Conservation (phyloP, 2,888 invertebrate species). For the Sesia apiformis region DNA sequence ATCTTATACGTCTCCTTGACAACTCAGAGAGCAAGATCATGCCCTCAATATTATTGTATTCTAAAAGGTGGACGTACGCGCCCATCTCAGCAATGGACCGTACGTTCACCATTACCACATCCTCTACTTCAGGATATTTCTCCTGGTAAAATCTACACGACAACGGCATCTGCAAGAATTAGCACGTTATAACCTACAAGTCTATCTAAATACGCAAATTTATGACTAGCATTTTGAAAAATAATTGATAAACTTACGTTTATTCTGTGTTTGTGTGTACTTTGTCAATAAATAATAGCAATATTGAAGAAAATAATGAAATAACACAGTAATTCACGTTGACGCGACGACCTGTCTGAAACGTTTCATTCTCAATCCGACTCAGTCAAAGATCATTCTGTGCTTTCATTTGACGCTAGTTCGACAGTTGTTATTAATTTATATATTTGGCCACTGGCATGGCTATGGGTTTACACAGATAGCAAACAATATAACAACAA, state of each 20-base stretch:
- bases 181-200: slow-evolving; percentile 44
- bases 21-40: slow-evolving; percentile 99
- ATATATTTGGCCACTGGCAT: too few relatives aligned
- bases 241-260: slow-evolving; percentile 26
- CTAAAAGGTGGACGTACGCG: slow-evolving; percentile 97
- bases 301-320: slow-evolving; percentile 44
- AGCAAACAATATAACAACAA: too few relatives aligned
- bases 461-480: too few relatives aligned
- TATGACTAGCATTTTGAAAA: not conserved
- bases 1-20: slow-evolving; percentile 98
- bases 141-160: slow-evolving; percentile 98
- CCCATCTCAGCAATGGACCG: slow-evolving; percentile 99
- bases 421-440: too few relatives aligned
- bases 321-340: slow-evolving; percentile 9
- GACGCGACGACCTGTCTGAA: too few relatives aligned
- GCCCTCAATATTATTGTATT: slow-evolving; percentile 99
- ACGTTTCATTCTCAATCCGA: too few relatives aligned
- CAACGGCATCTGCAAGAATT: slow-evolving; percentile 82
- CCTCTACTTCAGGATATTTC: slow-evolving; percentile 98
- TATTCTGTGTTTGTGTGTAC: slow-evolving; percentile 19
- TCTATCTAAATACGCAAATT: slow-evolving; percentile 6
- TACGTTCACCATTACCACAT: slow-evolving; percentile 99
- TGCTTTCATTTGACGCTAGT: too few relatives aligned
- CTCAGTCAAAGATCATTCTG: too few relatives aligned
- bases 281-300: slow-evolving; percentile 20